phyloP scores from a whole-genome alignment of 37 sponge, comb jelly and placozoan species.

The Diacarnus erythraeanus region DNA sequence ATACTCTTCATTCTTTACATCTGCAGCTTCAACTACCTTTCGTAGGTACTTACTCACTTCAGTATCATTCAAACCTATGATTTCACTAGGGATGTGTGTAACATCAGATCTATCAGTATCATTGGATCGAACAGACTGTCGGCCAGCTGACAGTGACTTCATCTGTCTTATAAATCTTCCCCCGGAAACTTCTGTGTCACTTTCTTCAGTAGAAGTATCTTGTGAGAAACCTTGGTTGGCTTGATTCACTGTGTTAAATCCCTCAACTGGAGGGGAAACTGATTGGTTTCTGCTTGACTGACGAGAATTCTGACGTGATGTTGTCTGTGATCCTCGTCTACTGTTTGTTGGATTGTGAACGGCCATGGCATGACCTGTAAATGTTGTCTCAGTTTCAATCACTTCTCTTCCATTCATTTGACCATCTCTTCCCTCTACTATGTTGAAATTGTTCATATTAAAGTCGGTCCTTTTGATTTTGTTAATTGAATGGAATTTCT shows the following conservation, averaged over 20 bases:
- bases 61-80: background rate
- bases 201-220: background rate
- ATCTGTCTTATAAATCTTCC: background rate
- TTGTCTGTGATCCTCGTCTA: background rate
- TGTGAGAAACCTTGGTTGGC: background rate
- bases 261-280: background rate
- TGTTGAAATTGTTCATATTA: background rate
- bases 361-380: background rate
- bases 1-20: conserved; percentile 18
- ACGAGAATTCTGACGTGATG: background rate
- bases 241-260: conserved; percentile 5
- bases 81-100: background rate
- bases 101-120: background rate
- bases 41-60: conserved; percentile 20
- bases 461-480: background rate
- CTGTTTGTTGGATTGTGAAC: background rate
- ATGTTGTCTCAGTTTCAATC: background rate
- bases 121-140: background rate
- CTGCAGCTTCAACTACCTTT: conserved; percentile 28
- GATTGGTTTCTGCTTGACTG: background rate
- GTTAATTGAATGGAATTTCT: background rate
- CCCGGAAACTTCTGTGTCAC: background rate
- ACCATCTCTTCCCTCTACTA: background rate
- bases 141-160: background rate
- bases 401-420: background rate